Percentiles rank a stretch among this genome's conserved stretches.
These are phyloP conservation scores for Neolamprologus kungweensis DNA, from an alignment of 2,113 vertebrate species.

Conservation along the genomic window DNA sequence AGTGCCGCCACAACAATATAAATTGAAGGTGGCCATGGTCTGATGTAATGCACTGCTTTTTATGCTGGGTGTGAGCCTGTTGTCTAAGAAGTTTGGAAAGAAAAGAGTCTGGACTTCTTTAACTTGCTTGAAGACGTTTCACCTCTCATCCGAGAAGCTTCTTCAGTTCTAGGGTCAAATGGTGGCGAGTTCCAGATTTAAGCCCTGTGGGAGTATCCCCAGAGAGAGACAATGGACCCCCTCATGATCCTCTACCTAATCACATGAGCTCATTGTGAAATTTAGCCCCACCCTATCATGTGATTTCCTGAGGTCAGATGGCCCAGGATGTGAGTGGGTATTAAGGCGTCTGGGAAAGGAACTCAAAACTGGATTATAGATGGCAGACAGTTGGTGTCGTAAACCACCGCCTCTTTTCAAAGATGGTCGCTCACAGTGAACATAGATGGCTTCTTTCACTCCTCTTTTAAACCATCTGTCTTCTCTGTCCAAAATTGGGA, in stretches of 20 bases:
- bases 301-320: too few relatives aligned
- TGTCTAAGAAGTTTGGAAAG: background rate
- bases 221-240: background rate
- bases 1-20: too few relatives aligned
- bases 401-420: rapidly evolving
- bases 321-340: rapidly evolving
- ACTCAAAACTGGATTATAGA: too few relatives aligned
- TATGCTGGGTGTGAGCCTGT: background rate
- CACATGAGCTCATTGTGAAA: background rate
- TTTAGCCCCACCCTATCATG: too few relatives aligned
- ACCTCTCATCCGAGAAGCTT: background rate
- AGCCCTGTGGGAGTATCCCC: background rate
- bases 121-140: background rate
- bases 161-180: background rate
- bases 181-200: background rate
- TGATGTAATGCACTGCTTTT: too few relatives aligned
- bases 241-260: background rate
- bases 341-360: background rate
- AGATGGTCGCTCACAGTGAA: too few relatives aligned
- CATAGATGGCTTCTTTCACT: background rate
- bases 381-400: too few relatives aligned
- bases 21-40: too few relatives aligned
- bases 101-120: background rate
- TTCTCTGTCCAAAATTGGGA: background rate
- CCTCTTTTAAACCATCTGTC: background rate